Base-by-base conservation (phyloP, 2,888 invertebrate species). In the Ennomos fuscantarius region DNA sequence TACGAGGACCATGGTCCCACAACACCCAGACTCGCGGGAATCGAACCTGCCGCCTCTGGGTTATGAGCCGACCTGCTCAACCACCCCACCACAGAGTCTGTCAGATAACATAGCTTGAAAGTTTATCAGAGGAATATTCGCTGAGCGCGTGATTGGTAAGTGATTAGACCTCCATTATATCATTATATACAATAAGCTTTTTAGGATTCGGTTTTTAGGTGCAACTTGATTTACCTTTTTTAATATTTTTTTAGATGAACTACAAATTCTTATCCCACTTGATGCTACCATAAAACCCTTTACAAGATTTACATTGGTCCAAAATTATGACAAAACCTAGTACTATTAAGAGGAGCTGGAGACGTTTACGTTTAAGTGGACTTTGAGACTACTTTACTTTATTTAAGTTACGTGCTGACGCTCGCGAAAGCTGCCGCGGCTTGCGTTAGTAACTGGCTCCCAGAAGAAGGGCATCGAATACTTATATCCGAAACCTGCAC, bases 101-200 rank as follows among this genome's bases (percentile, higher is more conserved):
- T n/a, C n/a, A n/a, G n/a, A n/a, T n/a, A 45, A 13, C 44, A 45
- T 53, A 46, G 32, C 46, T 46, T 12, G 33, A 41, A 41, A 56
- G 42, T 46, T 51, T 36, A 51, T 42, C 50, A 51, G 41, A 13
- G 46, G 36, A 42, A 46, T 46, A 36, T n/a, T 34, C 34, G 36
- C 55, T 34, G 40, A 35, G n/a, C 32, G 46, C 32, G 50, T 50
- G 39, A 55, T 55, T 41, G 50, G 45, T 55, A 13, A 45, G 45
- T 24, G 6, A 55, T 48, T 50, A 41, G 40, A 31, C n/a, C 32
- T 36, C 2, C 42, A 48, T 54, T 12, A 32, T 36, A 34, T 2
- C 1, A 3, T 9, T 52, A 8, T 9, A 32, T 8, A 31, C 11
- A 43, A n/a, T n/a, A n/a, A n/a, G 32, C 12, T 12, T 11, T 40